Conservation (phyloP, 1,140 invertebrate species). For the Vanessa atalanta region DNA sequence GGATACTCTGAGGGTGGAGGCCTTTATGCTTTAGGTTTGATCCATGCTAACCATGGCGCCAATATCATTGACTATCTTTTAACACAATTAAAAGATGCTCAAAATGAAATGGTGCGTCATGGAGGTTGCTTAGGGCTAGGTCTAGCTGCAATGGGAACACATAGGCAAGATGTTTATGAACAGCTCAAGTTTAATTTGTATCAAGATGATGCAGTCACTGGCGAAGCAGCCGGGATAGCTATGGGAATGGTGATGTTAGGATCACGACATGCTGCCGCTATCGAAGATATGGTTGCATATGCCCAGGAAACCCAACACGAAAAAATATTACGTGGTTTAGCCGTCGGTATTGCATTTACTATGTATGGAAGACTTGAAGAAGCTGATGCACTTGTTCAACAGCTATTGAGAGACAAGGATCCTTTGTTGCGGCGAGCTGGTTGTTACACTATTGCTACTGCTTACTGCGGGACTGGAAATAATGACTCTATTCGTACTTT, state of each 20-base stretch:
- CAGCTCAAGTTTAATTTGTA: slow-evolving; percentile 98
- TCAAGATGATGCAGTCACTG: slow-evolving; percentile 99
- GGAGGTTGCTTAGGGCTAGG: slow-evolving; percentile 98
- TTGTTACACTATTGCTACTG: slow-evolving; percentile 99
- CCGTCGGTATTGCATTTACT: slow-evolving; percentile 96
- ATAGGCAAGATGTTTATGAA: slow-evolving; percentile 96
- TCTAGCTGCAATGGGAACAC: slow-evolving; percentile 98
- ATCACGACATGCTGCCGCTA: slow-evolving; percentile 92
- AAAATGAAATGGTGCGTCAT: slow-evolving; percentile 95
- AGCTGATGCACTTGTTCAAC: slow-evolving; percentile 95
- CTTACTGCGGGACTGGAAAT: slow-evolving; percentile 98
- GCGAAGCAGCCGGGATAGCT: slow-evolving; percentile 97
- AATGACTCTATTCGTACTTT: slow-evolving; percentile 97
- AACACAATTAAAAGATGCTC: slow-evolving; percentile 96
- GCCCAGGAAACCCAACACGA: slow-evolving; percentile 98
- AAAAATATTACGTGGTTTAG: slow-evolving; percentile 97
- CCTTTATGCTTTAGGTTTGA: slow-evolving; percentile 97
- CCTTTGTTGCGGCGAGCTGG: slow-evolving; percentile 93
- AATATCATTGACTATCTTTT: slow-evolving; percentile 98
- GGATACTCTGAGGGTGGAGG: slow-evolving; percentile 99
- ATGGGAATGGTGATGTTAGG: slow-evolving; percentile 99
- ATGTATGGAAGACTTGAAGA: slow-evolving; percentile 98
- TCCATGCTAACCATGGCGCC: slow-evolving; percentile 99
- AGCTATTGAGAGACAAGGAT: slow-evolving; percentile 92
- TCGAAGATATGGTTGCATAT: slow-evolving; percentile 95